Base-by-base conservation (phyloP, 2,113 vertebrate genomes). In the Dasyornis broadbenti region DNA sequence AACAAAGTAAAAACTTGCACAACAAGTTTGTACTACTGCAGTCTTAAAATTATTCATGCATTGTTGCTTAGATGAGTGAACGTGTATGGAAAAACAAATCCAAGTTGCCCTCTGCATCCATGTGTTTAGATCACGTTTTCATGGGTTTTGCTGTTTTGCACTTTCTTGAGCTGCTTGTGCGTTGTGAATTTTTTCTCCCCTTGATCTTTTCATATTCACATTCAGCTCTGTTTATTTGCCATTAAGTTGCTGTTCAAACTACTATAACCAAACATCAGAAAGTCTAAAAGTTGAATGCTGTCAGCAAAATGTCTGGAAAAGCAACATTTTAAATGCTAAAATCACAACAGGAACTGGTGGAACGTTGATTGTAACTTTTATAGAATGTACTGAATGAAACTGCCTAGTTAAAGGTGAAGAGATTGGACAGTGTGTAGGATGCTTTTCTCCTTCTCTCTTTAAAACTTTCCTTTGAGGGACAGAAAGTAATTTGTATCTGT, bases 211-310 rank as follows among this genome's bases (percentile, higher is more conserved):
- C 24, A 37, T 78, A 44, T 82, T 96, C 83, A 65, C 76, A 88
- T 84, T 66, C 40, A 40, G n/a, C 66, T 94, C 65, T 73, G 66
- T 95, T 96, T 97, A 64, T 96, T 94, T 96, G 89, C 89, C 66
- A 56, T 95, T 93, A 92, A 59, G 59, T 79, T 96, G 50, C 76
- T 87, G 68, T 95, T 91, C 37, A 94, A 82, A 83, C 56, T 70
- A 53, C 83, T 91, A 78, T 92, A 96, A 92, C 39, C 54, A 89
- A 96, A 84, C 73, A 89, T 91, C 65, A 75, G 52, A 76, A 72
- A 37, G 10, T 76, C 52, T 89, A 13, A n/a, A 73, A 93, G 52
- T 45, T 91, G 78, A 89, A 70, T 44, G 6, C 22, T 47, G 60
- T 82, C 83, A 87, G 47, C 47, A 66, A 93, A 35, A 42, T 82